Evolutionary conservation across 2,888 invertebrate genomes (phyloP), one percentile per base, ranked within the genome.

Genomic region (Troides helena): DNA sequence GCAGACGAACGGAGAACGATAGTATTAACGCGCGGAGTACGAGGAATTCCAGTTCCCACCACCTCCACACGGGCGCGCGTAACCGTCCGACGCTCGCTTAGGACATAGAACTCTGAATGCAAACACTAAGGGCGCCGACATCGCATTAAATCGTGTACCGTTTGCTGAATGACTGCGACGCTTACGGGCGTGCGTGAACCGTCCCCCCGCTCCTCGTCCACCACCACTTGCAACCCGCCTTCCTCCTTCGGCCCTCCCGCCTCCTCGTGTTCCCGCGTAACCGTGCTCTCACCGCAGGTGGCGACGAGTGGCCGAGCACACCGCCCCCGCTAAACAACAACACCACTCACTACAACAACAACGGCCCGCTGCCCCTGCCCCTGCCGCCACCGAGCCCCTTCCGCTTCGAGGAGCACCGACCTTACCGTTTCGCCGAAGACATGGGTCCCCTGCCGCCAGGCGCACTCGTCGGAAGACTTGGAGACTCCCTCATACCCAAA

Each of bases 401-500:
- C 87, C 94, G 96, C 73, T 96, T 96, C 88, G 97, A 97, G 81
- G 97, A 97, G 67, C 96, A 96, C 76, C 94, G 96, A 62, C 95
- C 95, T 71, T 97, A 96, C 90, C 94, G 97, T 73, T 97, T 97
- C 88, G 96, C 96, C 69, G 97, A 97, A 75, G 96, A 97, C 80
- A 93, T 96, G 85, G 96, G 96, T 5, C 93, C 93, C 0, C 86
- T 95, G 77, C 95, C 95, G 14, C 96, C 97, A 2, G 96, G 97
- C 57, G 96, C 97, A 1, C 96, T 97, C 92, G 96, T 96, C 67
- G 96, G 97, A 10, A 94, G 97, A 4, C 93, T 97, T 65, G 97
- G 97, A n/a, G 97, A 97, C 80, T 97, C 97, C 14, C 94, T 98
- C 67, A 98, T 98, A 78, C 98, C 98, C 39, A 98, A 98, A 83